phyloP scores from a whole-genome alignment of 2,797 vertebrate species.

The Macropus fuliginosus region DNA sequence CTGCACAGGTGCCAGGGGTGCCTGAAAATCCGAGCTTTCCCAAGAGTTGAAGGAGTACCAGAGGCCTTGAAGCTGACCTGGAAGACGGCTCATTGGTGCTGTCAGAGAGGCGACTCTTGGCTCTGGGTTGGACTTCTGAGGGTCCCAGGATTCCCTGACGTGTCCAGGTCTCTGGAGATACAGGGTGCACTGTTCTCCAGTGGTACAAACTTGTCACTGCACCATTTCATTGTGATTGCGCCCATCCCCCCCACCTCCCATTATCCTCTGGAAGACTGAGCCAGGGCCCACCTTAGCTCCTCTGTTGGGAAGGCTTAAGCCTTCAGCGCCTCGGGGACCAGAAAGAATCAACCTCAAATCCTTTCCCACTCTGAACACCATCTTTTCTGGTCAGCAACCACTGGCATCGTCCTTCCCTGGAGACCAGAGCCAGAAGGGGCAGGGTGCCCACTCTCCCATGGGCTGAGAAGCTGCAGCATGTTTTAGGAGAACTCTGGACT shows the following conservation, averaged over 20 bases:
- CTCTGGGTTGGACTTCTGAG: neutral
- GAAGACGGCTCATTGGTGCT: neutral
- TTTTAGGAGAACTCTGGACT: too few species aligned
- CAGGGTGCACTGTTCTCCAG: neutral
- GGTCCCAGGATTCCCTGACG: too few species aligned
- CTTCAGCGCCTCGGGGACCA: neutral
- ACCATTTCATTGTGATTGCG: neutral
- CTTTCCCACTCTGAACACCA: neutral
- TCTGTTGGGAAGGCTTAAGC: too few species aligned
- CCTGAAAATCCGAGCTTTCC: too few species aligned
- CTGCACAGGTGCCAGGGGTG: neutral
- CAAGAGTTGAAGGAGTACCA: neutral
- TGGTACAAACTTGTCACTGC: neutral
- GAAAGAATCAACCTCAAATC: neutral
- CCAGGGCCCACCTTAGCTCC: neutral
- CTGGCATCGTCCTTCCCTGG: neutral
- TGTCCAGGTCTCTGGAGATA: neutral
- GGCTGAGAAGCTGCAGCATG: too few species aligned
- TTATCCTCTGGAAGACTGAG: neutral
- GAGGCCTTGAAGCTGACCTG: neutral
- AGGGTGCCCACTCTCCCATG: neutral
- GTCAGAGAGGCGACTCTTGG: neutral
- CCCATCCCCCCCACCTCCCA: too few species aligned
- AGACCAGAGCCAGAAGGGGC: too few species aligned
- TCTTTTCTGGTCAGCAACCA: neutral